These are phyloP conservation scores for Deilephila elpenor DNA, from an alignment of 2,888 invertebrate genomes.

Conservation along the genomic window DNA sequence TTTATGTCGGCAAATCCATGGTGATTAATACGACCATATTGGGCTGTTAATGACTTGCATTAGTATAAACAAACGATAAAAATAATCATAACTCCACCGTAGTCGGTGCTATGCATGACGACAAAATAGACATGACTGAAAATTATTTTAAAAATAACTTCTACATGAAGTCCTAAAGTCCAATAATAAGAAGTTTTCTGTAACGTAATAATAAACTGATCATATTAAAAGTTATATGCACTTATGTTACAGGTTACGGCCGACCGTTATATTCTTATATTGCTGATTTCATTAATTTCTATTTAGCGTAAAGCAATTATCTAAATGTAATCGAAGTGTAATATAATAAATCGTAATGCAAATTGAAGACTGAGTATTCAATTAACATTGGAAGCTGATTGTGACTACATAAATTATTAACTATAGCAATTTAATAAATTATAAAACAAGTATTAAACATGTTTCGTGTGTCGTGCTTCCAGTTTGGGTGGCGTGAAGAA, in stretches of 20 bases:
- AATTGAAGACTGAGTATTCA: neutral
- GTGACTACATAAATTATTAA: slow-evolving; percentile 22
- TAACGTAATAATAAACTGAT: too few species aligned
- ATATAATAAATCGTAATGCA: neutral
- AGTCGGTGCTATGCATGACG: too few species aligned
- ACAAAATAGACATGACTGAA: neutral
- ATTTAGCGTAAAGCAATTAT: slow-evolving; percentile 9
- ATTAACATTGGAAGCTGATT: slow-evolving; percentile 12
- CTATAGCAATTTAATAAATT: neutral
- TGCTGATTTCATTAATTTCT: neutral
- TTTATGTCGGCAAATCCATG: too few species aligned
- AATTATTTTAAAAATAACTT: neutral
- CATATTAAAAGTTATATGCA: neutral
- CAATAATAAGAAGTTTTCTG: neutral
- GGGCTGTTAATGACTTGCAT: too few species aligned
- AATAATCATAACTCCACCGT: too few species aligned
- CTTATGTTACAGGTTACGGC: neutral
- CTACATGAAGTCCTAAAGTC: neutral
- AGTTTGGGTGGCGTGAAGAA: slow-evolving; percentile 23
- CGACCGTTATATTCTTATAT: neutral
- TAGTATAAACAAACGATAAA: too few species aligned
- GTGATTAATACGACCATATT: too few species aligned
- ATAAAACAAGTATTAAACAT: slow-evolving; percentile 15
- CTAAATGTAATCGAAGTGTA: neutral
- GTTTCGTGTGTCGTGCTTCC: slow-evolving; percentile 18